Conservation (phyloP, 2,113 vertebrate genomes). For the Pionites leucogaster region DNA sequence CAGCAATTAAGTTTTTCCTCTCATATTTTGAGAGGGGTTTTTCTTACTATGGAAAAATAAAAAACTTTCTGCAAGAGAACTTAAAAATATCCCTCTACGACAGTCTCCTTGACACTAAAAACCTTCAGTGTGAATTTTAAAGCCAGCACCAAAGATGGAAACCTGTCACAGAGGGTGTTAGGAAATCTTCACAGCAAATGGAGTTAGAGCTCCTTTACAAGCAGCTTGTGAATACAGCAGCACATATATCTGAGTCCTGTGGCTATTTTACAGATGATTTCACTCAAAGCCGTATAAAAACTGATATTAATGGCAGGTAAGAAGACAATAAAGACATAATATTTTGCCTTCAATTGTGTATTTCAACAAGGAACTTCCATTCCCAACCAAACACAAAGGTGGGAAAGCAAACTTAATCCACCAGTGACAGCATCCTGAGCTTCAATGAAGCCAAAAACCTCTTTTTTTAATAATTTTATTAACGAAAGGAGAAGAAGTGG, state of each 20-base stretch:
- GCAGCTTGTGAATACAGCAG: background rate
- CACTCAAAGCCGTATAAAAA: background rate
- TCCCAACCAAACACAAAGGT: background rate
- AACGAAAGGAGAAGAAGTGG: background rate
- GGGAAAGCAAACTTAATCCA: background rate
- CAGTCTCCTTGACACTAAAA: background rate
- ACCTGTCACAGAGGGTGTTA: background rate
- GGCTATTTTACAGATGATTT: background rate
- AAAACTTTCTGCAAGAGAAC: background rate
- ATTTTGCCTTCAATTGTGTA: background rate
- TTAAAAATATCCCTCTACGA: background rate
- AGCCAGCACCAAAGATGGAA: background rate
- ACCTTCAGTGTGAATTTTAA: background rate
- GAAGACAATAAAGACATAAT: background rate
- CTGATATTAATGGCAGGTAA: background rate
- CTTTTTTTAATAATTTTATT: background rate
- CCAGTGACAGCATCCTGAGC: background rate
- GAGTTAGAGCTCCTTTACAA: background rate
- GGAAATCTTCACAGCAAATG: background rate
- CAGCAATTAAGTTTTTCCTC: rapidly evolving
- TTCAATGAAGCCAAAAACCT: background rate
- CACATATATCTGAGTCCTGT: rapidly evolving
- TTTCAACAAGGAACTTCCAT: background rate
- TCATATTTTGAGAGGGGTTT: background rate
- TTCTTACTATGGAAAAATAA: background rate